These are phyloP conservation scores for Tretioscincus oriximinensis DNA, from an alignment of 2,113 vertebrate species.

Conservation along the genomic window DNA sequence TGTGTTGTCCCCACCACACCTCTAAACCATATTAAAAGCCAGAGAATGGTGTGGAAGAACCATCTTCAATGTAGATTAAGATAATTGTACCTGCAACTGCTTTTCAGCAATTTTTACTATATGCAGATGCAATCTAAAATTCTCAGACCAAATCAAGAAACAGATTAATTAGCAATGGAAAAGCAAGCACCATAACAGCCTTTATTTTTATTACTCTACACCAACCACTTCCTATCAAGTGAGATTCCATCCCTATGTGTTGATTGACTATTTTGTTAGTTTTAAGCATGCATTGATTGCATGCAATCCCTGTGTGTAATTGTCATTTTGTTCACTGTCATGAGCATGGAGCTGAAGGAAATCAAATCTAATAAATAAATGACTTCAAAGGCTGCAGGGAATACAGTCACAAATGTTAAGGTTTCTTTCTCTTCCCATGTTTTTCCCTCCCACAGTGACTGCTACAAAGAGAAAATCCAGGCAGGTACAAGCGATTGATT, in stretches of 20 bases:
- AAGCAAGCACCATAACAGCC: background rate
- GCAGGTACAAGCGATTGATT: slow-evolving; percentile 23
- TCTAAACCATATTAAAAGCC: no score
- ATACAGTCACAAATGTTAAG: background rate
- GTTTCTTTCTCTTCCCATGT: background rate
- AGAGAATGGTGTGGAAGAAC: no score
- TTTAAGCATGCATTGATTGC: background rate
- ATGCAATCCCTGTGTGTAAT: background rate
- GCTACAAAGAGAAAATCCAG: slow-evolving; percentile 25
- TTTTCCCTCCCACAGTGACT: background rate
- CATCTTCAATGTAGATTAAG: no score
- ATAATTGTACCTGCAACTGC: no score
- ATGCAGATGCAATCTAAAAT: background rate
- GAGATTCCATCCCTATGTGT: background rate
- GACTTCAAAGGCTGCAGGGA: background rate
- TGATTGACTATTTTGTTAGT: background rate
- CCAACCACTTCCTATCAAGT: background rate
- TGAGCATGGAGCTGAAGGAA: background rate
- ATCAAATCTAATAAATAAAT: background rate
- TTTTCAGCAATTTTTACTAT: no score
- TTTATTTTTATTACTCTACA: background rate
- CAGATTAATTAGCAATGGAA: background rate
- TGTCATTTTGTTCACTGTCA: background rate
- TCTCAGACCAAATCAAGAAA: background rate
- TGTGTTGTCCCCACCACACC: no score